phyloP scores from a whole-genome alignment of 2,888 invertebrate species.

The Kuschelorhynchus macadamiae region DNA sequence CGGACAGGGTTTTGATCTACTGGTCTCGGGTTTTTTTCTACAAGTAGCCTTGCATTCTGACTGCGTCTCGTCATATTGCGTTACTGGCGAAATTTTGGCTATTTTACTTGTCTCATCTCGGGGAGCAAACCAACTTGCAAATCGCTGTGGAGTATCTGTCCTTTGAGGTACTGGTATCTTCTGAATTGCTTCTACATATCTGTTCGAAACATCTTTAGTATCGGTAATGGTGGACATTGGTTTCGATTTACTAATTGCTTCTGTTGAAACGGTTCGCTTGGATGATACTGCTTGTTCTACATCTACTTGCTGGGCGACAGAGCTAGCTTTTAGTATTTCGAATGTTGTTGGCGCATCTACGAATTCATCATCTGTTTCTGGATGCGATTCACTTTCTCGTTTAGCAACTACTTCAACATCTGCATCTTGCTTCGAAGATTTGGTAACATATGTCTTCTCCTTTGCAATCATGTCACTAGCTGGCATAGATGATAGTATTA shows the following conservation, averaged over 20 bases:
- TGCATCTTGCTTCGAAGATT: too few species aligned
- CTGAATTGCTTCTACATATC: conserved; percentile 35
- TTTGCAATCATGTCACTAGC: too few species aligned
- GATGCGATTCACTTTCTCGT: background rate
- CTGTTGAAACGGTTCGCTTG: background rate
- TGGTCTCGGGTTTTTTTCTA: background rate
- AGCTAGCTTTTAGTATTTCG: too few species aligned
- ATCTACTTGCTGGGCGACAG: too few species aligned
- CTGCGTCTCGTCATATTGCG: background rate
- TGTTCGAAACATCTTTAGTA: background rate
- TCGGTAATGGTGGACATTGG: conserved; percentile 2
- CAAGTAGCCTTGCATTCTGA: background rate
- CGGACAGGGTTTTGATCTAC: background rate
- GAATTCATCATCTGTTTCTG: background rate
- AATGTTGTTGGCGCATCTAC: background rate
- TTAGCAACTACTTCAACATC: too few species aligned
- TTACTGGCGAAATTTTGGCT: background rate
- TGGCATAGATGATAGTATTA: too few species aligned
- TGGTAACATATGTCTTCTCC: too few species aligned
- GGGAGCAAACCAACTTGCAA: conserved; percentile 36
- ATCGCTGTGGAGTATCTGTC: conserved; percentile 1
- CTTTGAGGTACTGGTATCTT: conserved; percentile 9
- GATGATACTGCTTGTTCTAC: background rate
- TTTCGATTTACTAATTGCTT: conserved; percentile 2
- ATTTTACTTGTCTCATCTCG: background rate